Percentiles rank a stretch among this genome's conserved stretches.
Conservation (phyloP, 2,888 invertebrate species). For the Ypsolopha scabrella region DNA sequence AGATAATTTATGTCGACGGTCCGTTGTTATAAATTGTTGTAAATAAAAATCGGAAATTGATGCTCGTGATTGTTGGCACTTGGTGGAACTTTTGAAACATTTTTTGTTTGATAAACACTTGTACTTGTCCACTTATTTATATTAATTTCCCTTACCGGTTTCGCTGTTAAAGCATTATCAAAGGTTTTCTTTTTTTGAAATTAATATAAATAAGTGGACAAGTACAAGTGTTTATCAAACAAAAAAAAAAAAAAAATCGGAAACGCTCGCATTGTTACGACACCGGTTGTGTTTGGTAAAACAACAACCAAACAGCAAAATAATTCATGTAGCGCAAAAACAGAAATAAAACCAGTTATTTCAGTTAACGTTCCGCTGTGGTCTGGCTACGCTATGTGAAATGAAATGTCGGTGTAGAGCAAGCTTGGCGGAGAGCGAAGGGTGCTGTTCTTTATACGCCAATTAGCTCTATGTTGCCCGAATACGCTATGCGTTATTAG, state of each 20-base stretch:
- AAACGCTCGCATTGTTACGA: neutral
- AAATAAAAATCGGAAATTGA: neutral
- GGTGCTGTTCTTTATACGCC: constrained; percentile 35
- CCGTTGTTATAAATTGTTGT: neutral
- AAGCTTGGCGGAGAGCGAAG: constrained; percentile 17
- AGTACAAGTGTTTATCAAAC: no score
- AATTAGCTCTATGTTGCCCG: constrained; percentile 33
- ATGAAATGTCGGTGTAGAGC: constrained; percentile 23
- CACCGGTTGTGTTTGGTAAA: neutral
- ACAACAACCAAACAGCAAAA: constrained; percentile 2
- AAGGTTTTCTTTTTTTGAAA: no score
- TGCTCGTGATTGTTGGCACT: neutral
- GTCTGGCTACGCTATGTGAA: constrained; percentile 19
- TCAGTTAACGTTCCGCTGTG: constrained; percentile 5
- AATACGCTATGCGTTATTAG: constrained; percentile 37
- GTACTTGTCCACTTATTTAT: no score
- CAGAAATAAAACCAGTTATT: constrained; percentile 2
- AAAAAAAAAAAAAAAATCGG: neutral
- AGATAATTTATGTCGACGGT: constrained; percentile 2
- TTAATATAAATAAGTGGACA: no score
- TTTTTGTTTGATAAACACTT: no score
- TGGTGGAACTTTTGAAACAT: no score
- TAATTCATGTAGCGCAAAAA: constrained; percentile 3
- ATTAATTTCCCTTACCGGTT: no score
- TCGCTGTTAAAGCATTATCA: no score